These are phyloP conservation scores for Uropetala carovei DNA, from an alignment of 2,888 invertebrate species.

Conservation along the genomic window DNA sequence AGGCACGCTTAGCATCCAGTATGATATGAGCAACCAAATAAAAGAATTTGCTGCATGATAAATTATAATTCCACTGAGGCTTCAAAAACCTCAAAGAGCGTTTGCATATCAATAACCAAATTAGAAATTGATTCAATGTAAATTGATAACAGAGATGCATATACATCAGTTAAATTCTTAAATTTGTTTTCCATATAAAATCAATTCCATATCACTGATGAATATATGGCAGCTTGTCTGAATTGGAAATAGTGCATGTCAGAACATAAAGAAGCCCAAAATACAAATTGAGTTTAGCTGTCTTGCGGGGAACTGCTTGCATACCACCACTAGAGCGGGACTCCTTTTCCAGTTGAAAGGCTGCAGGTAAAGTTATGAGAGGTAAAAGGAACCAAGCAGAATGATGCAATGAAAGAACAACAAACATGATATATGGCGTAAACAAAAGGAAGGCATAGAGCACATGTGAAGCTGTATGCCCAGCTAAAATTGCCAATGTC, in stretches of 20 bases:
- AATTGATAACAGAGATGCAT: slow-evolving; percentile 32
- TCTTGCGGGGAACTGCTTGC: slow-evolving; percentile 89
- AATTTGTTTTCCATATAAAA: slow-evolving; percentile 26
- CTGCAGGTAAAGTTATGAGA: slow-evolving; percentile 89
- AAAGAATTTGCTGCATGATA: background rate
- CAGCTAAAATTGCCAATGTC: slow-evolving; percentile 95
- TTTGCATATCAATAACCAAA: slow-evolving; percentile 12
- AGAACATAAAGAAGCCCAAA: slow-evolving; percentile 93
- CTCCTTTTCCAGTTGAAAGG: slow-evolving; percentile 93
- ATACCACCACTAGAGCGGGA: slow-evolving; percentile 89
- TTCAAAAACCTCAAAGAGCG: background rate
- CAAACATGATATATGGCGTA: slow-evolving; percentile 92
- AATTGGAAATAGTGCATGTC: slow-evolving; percentile 80
- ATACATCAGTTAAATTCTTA: slow-evolving; percentile 69
- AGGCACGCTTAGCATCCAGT: slow-evolving; percentile 46
- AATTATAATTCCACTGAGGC: background rate
- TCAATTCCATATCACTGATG: slow-evolving; percentile 66
- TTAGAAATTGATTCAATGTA: slow-evolving; percentile 51
- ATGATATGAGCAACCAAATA: background rate
- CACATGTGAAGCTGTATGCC: slow-evolving; percentile 92
- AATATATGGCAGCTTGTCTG: slow-evolving; percentile 68
- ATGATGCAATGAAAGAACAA: slow-evolving; percentile 89
- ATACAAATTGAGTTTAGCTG: slow-evolving; percentile 93
- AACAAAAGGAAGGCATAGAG: slow-evolving; percentile 93
- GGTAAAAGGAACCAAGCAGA: slow-evolving; percentile 94